Evolutionary conservation across 2,113 vertebrate genomes (phyloP), one percentile per base, ranked within the genome.

Genomic region (Leucopsar rothschildi): DNA sequence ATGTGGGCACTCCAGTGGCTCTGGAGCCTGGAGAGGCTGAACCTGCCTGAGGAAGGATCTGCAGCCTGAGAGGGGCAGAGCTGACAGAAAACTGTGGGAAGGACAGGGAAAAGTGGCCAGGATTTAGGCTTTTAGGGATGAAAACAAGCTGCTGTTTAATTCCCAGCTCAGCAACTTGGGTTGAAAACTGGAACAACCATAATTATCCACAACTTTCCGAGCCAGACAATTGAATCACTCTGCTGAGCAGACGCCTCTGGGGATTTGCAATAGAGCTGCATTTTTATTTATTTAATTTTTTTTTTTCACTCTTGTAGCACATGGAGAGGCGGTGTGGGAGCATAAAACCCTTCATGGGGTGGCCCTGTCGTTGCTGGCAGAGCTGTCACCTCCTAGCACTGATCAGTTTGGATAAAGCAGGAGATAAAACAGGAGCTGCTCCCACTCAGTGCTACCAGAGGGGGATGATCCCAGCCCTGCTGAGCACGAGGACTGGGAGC

Each of bases 71-170:
- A 91, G 29, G 47, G 66, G 42, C 90, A 88, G 29, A 2, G 5
- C 66, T 50, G 87, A 35, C 91, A 69, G 10, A 24, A 13, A 60
- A 42, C 79, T 70, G 44, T 59, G 75, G 81, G 55, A 95, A 94
- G 71, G 66, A 55, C 52, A 49, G 93, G 47, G 25, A 82, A 75
- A 90, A 73, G 35, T 47, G 56, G 90, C 77, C 89, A 76, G 45
- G 65, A 52, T 61, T n/a, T 50, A 6, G 50, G 45, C 64, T 56
- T 56, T 27, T 61, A 50, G 72, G 53, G 64, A 60, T 55, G 84
- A 82, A 93, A 95, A 90, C 73, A 80, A 76, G 85, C 90, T 92
- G 49, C 63, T 93, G 70, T 93, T 95, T 88, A 82, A 94, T 44
- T 86, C 83, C 89, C 95, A 90, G 42, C 52, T 90, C 65, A 94